Base-by-base conservation (phyloP, 1,140 invertebrate species). In the Nebria ingens region DNA sequence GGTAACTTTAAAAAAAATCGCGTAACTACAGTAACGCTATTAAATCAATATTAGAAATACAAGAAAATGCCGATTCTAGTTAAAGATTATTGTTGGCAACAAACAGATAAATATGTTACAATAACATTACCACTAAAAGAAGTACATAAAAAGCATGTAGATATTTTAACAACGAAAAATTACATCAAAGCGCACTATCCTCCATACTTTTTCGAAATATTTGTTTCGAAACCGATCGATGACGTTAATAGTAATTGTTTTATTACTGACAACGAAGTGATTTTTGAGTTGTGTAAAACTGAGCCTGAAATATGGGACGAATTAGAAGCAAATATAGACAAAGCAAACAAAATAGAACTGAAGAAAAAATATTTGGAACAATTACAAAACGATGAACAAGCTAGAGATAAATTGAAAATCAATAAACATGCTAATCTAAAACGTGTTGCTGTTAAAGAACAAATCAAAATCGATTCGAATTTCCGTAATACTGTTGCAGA, bases 1-100 rank as follows among this genome's bases (percentile, higher is more conserved):
- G n/a, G n/a, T n/a, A n/a, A n/a, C n/a, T n/a, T n/a, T n/a, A n/a
- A n/a, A n/a, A n/a, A n/a, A n/a, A n/a, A n/a, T n/a, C n/a, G n/a
- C n/a, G n/a, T 34, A 34, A 34, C 25, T 9, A 34, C 25, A 34
- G 25, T 34, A n/a, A n/a, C 25, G 6, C 25, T n/a, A 34, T 34
- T 34, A n/a, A 9, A 34, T 34, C n/a, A 9, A 17, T 50, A 23
- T 55, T 34, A 19, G 52, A 57, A 59, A 60, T 58, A 51, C 21
- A 25, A 54, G 29, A 72, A 65, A 59, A 86, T 87, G 84, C 83
- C 84, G n/a, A 80, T 87, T 61, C 58, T 84, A 61, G 71, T 86
- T 3, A 84, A 83, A 71, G 76, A 86, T 71, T 84, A 74, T 62
- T 77, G 73, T 40, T 87, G 85, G 85, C 77, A 74, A 51, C 84